Evolutionary conservation across 2,888 invertebrate species (phyloP).

Genomic region (Stenolophus ochropezus): DNA sequence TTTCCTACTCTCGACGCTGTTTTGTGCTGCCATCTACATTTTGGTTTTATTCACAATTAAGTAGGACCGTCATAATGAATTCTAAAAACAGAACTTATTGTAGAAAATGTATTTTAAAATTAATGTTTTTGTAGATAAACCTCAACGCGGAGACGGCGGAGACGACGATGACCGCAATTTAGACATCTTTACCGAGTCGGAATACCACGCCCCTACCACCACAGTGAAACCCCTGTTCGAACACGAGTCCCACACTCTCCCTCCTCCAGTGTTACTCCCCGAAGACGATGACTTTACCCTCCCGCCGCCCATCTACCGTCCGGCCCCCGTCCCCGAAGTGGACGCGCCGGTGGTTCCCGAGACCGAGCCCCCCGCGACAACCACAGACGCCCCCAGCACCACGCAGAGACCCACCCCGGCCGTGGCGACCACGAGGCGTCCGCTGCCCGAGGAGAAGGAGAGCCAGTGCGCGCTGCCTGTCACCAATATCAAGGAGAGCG

Average conservation of each 20-base stretch:
- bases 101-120: too few relatives aligned
- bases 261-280: background rate
- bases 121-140: slow-evolving; percentile 57
- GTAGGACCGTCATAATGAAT: too few relatives aligned
- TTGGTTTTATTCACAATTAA: too few relatives aligned
- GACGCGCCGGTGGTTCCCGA: background rate
- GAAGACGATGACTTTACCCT: background rate
- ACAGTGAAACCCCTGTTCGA: slow-evolving; percentile 64
- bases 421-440: slow-evolving; percentile 60
- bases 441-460: slow-evolving; percentile 62
- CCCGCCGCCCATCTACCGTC: background rate
- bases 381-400: background rate
- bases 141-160: slow-evolving; percentile 69
- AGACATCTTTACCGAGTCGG: slow-evolving; percentile 43
- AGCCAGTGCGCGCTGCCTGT: slow-evolving; percentile 67
- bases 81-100: too few relatives aligned
- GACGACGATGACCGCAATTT: slow-evolving; percentile 63
- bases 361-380: background rate
- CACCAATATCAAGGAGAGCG: slow-evolving; percentile 67
- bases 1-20: too few relatives aligned
- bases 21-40: too few relatives aligned
- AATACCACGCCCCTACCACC: slow-evolving; percentile 70
- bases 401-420: background rate
- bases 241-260: background rate
- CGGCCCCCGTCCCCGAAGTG: background rate